Base-by-base conservation (phyloP, 2,888 invertebrate species). In the Hofmannophila pseudospretella region DNA sequence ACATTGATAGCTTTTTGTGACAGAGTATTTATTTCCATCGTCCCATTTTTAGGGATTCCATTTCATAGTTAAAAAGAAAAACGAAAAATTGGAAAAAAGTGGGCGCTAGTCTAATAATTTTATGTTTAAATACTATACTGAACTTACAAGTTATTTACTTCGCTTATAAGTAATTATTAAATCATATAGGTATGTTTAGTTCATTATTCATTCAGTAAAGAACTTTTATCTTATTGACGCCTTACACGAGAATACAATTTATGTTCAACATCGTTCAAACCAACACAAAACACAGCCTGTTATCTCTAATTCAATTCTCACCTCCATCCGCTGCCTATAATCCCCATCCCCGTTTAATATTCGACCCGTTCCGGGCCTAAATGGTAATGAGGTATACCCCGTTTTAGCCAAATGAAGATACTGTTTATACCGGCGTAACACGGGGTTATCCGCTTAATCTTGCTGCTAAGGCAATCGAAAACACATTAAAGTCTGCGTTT, bases 301-400 rank as follows among this genome's bases (percentile, higher is more conserved):
- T 38, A 42, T 50, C 54, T 54, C 49, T 62, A 55, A 69, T 69
- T 68, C 65, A 70, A 69, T 69, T 70, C 58, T 51, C 67, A 67
- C 68, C 61, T 63, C 54, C 41, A 46, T 42, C 49, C 48, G 46
- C 53, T 53, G 45, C 40, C 47, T 51, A 48, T 65, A 66, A 66
- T 59, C 61, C 34, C 55, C 44, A 22, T 41, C 39, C 45, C 57
- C 59, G 62, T 53, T 74, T 71, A 70, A 70, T 71, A 73, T 71
- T 66, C 67, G 55, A 49, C 58, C 62, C 61, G 47, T 59, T 65
- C 47, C 44, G 46, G 47, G 54, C 59, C 58, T 56, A 63, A 67
- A 70, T 70, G 71, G 62, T 73, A 70, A 71, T 71, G 66, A 69
- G 66, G 54, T 58, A 57, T 59, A 57, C 58, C 64, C 47, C 47